phyloP scores from a whole-genome alignment of 2,888 invertebrate species.

The Choreutis nemorana region DNA sequence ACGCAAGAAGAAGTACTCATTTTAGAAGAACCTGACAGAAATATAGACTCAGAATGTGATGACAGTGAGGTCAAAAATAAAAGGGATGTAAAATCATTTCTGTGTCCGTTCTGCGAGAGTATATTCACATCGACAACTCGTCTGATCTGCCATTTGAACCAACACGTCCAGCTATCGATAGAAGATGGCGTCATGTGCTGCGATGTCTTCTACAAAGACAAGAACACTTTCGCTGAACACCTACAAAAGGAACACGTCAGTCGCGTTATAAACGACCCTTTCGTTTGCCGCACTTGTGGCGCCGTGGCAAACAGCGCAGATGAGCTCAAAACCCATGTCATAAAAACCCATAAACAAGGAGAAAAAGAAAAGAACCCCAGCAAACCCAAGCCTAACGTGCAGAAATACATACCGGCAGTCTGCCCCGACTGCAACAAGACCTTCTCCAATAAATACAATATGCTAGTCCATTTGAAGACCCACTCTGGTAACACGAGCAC shows the following conservation, averaged over 20 bases:
- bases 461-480: constrained; percentile 46
- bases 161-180: constrained; percentile 25
- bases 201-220: constrained; percentile 17
- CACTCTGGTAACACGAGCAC: constrained; percentile 23
- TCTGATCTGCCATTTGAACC: constrained; percentile 31
- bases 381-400: constrained; percentile 19
- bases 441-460: constrained; percentile 56
- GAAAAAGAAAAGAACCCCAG: constrained; percentile 9
- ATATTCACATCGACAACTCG: constrained; percentile 32
- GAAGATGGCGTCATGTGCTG: constrained; percentile 29
- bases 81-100: not conserved
- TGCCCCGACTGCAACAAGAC: constrained; percentile 56
- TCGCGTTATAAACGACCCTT: constrained; percentile 3
- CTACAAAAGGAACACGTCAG: constrained; percentile 24
- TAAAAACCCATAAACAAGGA: constrained; percentile 13
- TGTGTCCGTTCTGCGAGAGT: constrained; percentile 31
- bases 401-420: constrained; percentile 39
- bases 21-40: constrained; percentile 18
- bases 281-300: constrained; percentile 27
- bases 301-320: constrained; percentile 13
- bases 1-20: constrained; percentile 33
- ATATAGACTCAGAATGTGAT: constrained; percentile 7
- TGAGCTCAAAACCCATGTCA: constrained; percentile 19
- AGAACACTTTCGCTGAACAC: constrained; percentile 26
- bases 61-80: constrained; percentile 7